Conservation (phyloP, 2,113 vertebrate species). For the Electrona antarctica region DNA sequence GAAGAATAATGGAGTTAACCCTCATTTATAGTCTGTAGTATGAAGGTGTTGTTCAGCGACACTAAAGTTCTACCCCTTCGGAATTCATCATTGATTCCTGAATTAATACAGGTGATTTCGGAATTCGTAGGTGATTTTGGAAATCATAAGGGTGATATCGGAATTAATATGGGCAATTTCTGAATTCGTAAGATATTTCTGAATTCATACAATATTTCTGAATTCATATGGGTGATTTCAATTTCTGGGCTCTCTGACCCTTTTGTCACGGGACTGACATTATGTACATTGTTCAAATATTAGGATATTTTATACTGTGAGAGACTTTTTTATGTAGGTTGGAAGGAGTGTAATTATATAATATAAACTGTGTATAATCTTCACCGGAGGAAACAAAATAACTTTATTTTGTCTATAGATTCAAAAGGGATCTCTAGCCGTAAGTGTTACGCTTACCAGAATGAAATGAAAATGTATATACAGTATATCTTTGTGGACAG, state of each 20-base stretch:
- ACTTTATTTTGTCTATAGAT: constrained; percentile 40
- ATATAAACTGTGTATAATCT: constrained; percentile 44
- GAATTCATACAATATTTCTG: constrained; percentile 3
- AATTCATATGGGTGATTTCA: constrained; percentile 28
- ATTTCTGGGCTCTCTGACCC: constrained; percentile 25
- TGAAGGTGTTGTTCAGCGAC: not conserved
- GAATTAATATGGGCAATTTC: too few relatives aligned
- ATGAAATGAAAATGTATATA: constrained; percentile 40
- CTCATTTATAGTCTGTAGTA: constrained; percentile 11
- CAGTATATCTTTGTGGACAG: constrained; percentile 63
- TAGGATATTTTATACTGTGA: constrained; percentile 65
- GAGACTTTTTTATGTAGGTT: constrained; percentile 44
- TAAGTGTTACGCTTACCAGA: constrained; percentile 35
- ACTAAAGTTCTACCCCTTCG: constrained; percentile 14
- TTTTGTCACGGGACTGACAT: constrained; percentile 2
- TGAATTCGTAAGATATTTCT: too few relatives aligned
- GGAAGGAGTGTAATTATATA: constrained; percentile 2
- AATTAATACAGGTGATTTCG: too few relatives aligned
- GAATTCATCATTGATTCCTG: too few relatives aligned
- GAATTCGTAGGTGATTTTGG: too few relatives aligned
- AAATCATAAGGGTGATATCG: too few relatives aligned
- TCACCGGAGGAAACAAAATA: constrained; percentile 17
- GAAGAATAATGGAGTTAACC: constrained; percentile 11
- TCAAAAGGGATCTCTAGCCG: constrained; percentile 26
- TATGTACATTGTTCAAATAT: constrained; percentile 8